phyloP scores from a whole-genome alignment of 2,797 vertebrate species.

The Alexandromys oeconomus region DNA sequence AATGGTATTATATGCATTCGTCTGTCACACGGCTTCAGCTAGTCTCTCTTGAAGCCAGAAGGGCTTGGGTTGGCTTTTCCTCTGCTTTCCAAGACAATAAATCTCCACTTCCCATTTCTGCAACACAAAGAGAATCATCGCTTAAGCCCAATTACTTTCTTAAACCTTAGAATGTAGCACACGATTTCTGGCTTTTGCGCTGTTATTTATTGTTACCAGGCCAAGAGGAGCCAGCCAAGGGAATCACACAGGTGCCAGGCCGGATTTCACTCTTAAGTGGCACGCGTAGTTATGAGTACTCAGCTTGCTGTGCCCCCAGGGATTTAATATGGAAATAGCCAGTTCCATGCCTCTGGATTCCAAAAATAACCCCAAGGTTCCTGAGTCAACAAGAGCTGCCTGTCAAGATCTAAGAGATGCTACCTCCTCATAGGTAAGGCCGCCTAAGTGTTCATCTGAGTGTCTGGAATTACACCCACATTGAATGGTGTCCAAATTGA shows the following conservation, averaged over 20 bases:
- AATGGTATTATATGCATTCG: background rate
- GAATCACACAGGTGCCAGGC: constrained; percentile 73
- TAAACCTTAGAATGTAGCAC: background rate
- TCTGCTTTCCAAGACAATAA: constrained; percentile 54
- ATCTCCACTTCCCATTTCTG: constrained; percentile 57
- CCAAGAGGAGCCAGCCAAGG: constrained; percentile 53
- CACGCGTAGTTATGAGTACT: constrained; percentile 62
- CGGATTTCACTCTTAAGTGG: constrained; percentile 49
- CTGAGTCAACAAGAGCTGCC: background rate
- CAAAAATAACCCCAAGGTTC: constrained; percentile 57
- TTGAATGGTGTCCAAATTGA: background rate
- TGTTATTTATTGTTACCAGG: constrained; percentile 62
- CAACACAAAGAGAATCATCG: background rate
- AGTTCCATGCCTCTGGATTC: constrained; percentile 46
- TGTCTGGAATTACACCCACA: background rate
- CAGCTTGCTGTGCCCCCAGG: constrained; percentile 39
- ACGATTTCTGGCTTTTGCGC: constrained; percentile 47
- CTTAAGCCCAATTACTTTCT: constrained; percentile 13
- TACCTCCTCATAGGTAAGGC: constrained; percentile 19
- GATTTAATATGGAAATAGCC: constrained; percentile 72
- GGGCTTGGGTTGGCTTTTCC: background rate
- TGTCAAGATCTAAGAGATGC: background rate
- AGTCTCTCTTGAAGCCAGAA: background rate
- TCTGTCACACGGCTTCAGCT: background rate
- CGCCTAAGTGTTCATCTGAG: background rate